Conservation (phyloP, 2,797 vertebrate genomes). For the Amazona ochrocephala region DNA sequence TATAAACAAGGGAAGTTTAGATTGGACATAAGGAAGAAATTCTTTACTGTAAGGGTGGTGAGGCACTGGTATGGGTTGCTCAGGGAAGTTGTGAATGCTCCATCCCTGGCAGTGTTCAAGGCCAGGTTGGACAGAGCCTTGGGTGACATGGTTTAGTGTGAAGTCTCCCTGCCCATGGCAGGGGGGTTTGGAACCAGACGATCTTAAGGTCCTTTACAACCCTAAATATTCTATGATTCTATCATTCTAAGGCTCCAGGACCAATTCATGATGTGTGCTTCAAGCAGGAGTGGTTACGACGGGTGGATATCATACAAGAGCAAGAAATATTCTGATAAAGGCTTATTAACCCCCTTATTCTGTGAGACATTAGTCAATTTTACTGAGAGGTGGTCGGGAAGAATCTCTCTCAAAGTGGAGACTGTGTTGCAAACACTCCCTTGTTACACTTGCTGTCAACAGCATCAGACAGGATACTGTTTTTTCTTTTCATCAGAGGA, state of each 20-base stretch:
- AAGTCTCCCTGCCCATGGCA: no score
- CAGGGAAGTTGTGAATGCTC: no score
- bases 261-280: neutral
- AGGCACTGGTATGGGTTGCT: no score
- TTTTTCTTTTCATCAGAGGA: neutral
- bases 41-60: no score
- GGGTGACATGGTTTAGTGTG: no score
- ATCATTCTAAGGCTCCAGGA: neutral
- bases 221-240: no score
- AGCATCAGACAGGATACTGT: neutral
- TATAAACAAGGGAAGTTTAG: no score
- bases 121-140: no score
- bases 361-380: neutral
- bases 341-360: rapidly evolving
- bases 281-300: neutral
- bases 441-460: neutral
- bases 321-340: neutral
- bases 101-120: no score
- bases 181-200: no score
- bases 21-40: no score
- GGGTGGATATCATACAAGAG: neutral
- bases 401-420: neutral
- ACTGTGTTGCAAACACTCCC: neutral
- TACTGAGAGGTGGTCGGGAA: neutral
- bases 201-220: no score